These are phyloP conservation scores for Steinernema feltiae DNA, from an alignment of 1,140 invertebrate species.

Conservation along the genomic window DNA sequence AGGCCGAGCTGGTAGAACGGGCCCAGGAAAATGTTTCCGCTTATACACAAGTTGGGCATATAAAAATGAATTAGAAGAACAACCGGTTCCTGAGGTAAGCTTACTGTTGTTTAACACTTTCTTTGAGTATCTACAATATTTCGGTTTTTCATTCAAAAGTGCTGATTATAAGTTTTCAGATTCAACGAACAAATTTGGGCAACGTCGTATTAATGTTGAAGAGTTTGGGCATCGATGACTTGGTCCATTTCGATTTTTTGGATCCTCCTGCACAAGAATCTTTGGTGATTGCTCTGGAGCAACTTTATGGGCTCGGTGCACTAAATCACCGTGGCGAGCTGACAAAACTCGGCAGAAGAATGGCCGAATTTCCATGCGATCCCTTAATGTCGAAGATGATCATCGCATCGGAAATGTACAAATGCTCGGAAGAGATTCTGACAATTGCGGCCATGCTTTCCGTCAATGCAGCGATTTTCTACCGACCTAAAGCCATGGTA, in stretches of 20 bases:
- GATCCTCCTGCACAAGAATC: neutral
- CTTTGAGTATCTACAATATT: too few relatives aligned
- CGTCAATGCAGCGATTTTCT: conserved; percentile 98
- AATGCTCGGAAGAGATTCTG: conserved; percentile 94
- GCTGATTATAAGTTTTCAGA: too few relatives aligned
- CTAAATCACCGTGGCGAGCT: conserved; percentile 89
- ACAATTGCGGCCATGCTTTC: conserved; percentile 98
- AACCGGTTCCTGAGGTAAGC: conserved; percentile 87
- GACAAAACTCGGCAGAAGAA: conserved; percentile 80
- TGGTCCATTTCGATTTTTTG: conserved; percentile 63
- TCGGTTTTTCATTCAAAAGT: too few relatives aligned
- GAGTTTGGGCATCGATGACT: conserved; percentile 83
- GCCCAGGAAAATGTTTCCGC: conserved; percentile 82
- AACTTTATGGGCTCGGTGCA: conserved; percentile 78
- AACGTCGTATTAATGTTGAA: conserved; percentile 80
- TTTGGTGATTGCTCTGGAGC: neutral
- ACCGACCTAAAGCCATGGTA: conserved; percentile 80
- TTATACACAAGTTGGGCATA: conserved; percentile 91
- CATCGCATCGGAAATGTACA: conserved; percentile 94
- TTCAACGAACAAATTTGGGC: conserved; percentile 80
- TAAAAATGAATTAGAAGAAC: conserved; percentile 79
- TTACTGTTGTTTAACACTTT: too few relatives aligned
- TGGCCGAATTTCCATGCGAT: conserved; percentile 98
- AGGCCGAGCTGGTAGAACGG: conserved; percentile 85
- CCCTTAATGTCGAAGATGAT: conserved; percentile 98